Percentiles rank a stretch among this genome's conserved stretches.
Evolutionary conservation across 2,888 invertebrate species (phyloP).

Genomic region (Caenorhabditis sp.): DNA sequence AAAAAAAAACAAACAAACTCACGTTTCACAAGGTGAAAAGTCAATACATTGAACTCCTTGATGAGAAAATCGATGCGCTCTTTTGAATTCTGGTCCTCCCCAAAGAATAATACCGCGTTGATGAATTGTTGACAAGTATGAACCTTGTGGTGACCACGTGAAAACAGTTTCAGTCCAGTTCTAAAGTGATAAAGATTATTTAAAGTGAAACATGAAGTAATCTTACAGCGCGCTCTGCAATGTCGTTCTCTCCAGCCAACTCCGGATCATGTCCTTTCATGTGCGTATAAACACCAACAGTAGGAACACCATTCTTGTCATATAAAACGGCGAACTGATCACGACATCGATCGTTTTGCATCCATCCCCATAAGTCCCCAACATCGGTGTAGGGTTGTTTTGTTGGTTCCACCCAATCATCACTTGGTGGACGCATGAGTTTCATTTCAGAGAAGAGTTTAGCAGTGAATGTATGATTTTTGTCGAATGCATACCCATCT

Average conservation of each 20-base stretch:
- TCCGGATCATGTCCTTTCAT: slow-evolving; percentile 58
- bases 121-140: slow-evolving; percentile 94
- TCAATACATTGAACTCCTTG: slow-evolving; percentile 90
- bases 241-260: slow-evolving; percentile 39
- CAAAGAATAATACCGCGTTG: slow-evolving; percentile 91
- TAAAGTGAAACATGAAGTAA: neutral
- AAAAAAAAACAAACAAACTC: slow-evolving; percentile 45
- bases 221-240: slow-evolving; percentile 34
- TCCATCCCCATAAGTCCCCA: slow-evolving; percentile 89
- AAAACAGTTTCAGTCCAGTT: slow-evolving; percentile 95
- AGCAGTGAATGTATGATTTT: slow-evolving; percentile 87
- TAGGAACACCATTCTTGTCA: slow-evolving; percentile 77
- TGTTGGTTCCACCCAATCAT: slow-evolving; percentile 90
- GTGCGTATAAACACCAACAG: slow-evolving; percentile 50
- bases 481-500: slow-evolving; percentile 93
- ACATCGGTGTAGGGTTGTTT: slow-evolving; percentile 84
- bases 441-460: slow-evolving; percentile 86
- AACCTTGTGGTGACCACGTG: slow-evolving; percentile 96
- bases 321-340: slow-evolving; percentile 92
- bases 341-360: slow-evolving; percentile 90
- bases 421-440: slow-evolving; percentile 85
- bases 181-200: slow-evolving; percentile 73
- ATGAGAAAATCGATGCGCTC: slow-evolving; percentile 84
- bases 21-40: slow-evolving; percentile 95
- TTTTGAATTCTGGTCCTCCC: slow-evolving; percentile 92